A percentile compares a stretch with the other conserved stretches of the same genome.
Conservation (phyloP, 1,140 invertebrate genomes). For the Scaptomyza pallida region DNA sequence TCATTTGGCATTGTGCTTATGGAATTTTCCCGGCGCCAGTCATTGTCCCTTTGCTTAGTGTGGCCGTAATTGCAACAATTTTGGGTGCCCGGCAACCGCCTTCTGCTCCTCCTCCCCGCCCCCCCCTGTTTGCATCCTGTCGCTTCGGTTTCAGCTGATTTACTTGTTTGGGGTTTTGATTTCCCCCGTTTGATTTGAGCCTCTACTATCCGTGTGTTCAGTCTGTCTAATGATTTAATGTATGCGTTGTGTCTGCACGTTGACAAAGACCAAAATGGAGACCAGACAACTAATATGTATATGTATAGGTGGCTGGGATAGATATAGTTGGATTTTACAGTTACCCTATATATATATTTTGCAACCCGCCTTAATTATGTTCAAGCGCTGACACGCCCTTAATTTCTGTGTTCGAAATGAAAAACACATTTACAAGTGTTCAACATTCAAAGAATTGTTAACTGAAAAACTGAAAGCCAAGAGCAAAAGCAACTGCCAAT, state of each 20-base stretch:
- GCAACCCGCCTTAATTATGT: conserved; percentile 67
- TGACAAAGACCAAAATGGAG: background rate
- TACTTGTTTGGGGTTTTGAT: conserved; percentile 61
- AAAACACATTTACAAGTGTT: conserved; percentile 52
- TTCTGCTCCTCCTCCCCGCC: conserved; percentile 3
- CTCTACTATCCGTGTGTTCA: background rate
- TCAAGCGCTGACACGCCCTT: conserved; percentile 45
- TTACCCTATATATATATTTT: conserved; percentile 29
- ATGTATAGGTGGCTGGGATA: background rate
- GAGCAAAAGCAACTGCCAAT: conserved; percentile 46
- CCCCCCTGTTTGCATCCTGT: conserved; percentile 3
- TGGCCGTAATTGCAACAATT: conserved; percentile 74
- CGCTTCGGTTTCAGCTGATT: conserved; percentile 52
- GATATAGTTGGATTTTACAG: background rate
- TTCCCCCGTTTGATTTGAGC: conserved; percentile 56
- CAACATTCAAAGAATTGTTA: conserved; percentile 44
- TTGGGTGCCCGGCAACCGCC: conserved; percentile 23
- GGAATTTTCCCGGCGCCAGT: conserved; percentile 57
- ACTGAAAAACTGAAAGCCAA: conserved; percentile 44
- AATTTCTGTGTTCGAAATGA: background rate
- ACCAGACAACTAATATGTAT: conserved; percentile 38
- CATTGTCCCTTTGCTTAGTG: conserved; percentile 58
- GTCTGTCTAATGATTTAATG: conserved; percentile 65
- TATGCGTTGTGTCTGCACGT: conserved; percentile 29
- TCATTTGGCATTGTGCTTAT: conserved; percentile 75